These are phyloP conservation scores for Pachypsylla venusta DNA, from an alignment of 1,140 invertebrate species.

Conservation along the genomic window DNA sequence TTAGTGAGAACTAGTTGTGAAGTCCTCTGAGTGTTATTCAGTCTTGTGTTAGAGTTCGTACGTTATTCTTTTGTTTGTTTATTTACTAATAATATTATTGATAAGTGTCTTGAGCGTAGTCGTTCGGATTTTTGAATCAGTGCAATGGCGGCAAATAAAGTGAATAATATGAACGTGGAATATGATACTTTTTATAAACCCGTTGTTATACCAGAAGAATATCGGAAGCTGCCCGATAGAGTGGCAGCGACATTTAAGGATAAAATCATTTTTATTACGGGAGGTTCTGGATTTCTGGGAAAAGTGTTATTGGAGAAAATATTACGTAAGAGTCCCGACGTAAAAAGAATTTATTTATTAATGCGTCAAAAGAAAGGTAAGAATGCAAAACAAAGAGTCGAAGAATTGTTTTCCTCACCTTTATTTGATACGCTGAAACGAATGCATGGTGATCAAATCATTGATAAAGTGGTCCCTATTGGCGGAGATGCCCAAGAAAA, in stretches of 20 bases:
- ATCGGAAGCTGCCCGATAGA: constrained; percentile 29
- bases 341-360: constrained; percentile 48
- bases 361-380: constrained; percentile 65
- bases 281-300: constrained; percentile 53
- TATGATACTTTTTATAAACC: constrained; percentile 17
- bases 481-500: constrained; percentile 57
- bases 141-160: constrained; percentile 4
- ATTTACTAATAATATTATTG: neutral
- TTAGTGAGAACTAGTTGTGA: no score
- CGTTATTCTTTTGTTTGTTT: neutral
- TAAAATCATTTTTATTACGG: constrained; percentile 39
- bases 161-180: constrained; percentile 3
- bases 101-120: no score
- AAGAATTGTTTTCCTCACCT: constrained; percentile 48
- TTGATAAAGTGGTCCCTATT: constrained; percentile 52
- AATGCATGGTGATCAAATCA: constrained; percentile 36
- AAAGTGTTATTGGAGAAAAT: constrained; percentile 57
- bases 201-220: constrained; percentile 14
- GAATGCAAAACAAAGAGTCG: constrained; percentile 46
- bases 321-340: constrained; percentile 34
- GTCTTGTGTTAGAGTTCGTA: constrained; percentile 4
- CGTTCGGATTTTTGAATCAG: no score
- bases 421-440: constrained; percentile 57
- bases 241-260: constrained; percentile 31
- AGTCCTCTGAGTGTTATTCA: no score